Base-by-base conservation (phyloP, 2,113 vertebrate species). In the Mustela nigripes region DNA sequence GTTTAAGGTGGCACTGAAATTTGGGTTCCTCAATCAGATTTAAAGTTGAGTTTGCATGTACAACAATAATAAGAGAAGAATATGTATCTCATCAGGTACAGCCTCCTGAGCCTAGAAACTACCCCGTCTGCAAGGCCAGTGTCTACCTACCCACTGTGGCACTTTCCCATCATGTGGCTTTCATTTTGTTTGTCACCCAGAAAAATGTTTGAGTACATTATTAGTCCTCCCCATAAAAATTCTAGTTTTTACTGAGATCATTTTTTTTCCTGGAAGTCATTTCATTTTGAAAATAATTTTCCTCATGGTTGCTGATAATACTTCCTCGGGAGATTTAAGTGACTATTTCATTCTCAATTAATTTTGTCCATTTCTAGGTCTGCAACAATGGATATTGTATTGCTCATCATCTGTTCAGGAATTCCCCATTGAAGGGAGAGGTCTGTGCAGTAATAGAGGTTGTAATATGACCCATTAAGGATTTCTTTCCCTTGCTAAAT, bases 311-410 rank as follows among this genome's bases (percentile, higher is more conserved):
- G 22, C 36, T 96, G 76, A 81, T 93, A 78, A 80, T 81, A 79
- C 33, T 78, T 80, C 39, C 83, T 95, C 18, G 4, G n/a, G 74
- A 94, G 48, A 42, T 65, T 91, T 97, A 96, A 71, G 36, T 71
- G 56, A 95, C 76, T 45, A 11, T 81, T 95, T 96, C 86, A 89
- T 95, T 82, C 86, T 97, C 95, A 94, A 74, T 97, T 96, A 96
- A 89, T 95, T 95, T 84, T 93, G 56, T 89, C 81, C 33, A 22
- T 92, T 97, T 95, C 80, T 82, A 78, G 86, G 48, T 95, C 80
- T 95, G 42, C 33, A 86, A 53, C 85, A 94, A 31, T 67, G 94
- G 58, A 74, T 79, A 88, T 39, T 78, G n/a, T 93, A 58, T 36
- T 1, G n/a, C 28, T 95, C 58, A 62, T 82, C 58, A 12, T 84